A percentile compares a stretch with the other conserved stretches of the same genome.
These are phyloP conservation scores for Monopis laevigella DNA, from an alignment of 2,888 invertebrate species.

Conservation along the genomic window DNA sequence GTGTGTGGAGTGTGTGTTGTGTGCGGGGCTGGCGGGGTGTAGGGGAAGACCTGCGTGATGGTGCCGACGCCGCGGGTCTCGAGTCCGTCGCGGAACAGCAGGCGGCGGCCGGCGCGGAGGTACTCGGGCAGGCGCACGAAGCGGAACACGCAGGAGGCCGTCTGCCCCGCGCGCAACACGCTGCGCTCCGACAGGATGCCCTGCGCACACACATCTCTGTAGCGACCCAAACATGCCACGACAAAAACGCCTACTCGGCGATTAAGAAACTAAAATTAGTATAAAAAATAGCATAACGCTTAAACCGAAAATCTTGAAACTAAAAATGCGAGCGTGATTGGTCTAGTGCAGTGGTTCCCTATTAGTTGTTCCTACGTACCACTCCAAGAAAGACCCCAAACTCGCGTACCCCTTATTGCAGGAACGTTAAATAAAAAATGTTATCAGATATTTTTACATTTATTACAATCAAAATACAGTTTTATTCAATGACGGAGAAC, in stretches of 20 bases:
- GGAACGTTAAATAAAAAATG: no score
- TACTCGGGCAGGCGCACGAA: constrained; percentile 92
- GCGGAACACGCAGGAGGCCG: constrained; percentile 86
- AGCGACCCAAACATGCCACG: no score
- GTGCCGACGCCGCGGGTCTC: constrained; percentile 87
- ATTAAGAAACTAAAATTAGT: not conserved
- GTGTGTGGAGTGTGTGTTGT: no score
- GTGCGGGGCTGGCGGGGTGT: constrained; percentile 9
- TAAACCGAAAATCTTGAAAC: no score
- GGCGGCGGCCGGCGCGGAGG: constrained; percentile 77
- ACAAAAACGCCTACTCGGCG: no score
- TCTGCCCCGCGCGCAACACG: constrained; percentile 81
- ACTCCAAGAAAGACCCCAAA: no score
- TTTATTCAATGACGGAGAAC: no score
- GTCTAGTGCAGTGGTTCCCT: not conserved
- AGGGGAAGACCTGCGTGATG: constrained; percentile 80
- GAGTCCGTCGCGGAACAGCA: constrained; percentile 82
- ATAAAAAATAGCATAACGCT: no score
- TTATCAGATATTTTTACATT: no score
- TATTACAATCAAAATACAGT: no score
- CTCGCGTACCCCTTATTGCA: no score
- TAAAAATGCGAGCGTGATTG: not conserved
- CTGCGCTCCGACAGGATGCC: constrained; percentile 71
- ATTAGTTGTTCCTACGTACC: not conserved
- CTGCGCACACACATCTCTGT: no score